These are phyloP conservation scores for Erythrocercus mccallii DNA, from an alignment of 2,113 vertebrate species.

Conservation along the genomic window DNA sequence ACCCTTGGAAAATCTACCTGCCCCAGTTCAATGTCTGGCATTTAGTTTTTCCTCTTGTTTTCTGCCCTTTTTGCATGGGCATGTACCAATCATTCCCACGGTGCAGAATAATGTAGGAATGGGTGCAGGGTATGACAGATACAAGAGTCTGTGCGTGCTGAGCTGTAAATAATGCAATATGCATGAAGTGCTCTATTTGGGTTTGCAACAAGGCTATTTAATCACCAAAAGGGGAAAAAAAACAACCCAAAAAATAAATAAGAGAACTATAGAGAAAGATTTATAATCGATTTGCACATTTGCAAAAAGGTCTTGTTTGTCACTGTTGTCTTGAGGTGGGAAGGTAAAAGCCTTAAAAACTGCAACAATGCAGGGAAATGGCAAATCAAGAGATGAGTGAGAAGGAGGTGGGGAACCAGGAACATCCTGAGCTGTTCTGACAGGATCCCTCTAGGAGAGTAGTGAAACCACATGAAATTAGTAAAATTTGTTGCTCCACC, in stretches of 20 bases:
- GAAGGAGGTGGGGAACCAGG: not conserved
- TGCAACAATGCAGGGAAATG: not conserved
- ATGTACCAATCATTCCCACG: not conserved
- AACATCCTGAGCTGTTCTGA: not conserved
- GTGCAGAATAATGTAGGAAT: not conserved
- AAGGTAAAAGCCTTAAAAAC: conserved; percentile 6
- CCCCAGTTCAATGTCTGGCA: not conserved
- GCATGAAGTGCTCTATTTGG: conserved; percentile 13
- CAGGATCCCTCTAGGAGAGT: not conserved
- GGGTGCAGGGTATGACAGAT: not conserved
- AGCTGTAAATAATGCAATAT: conserved; percentile 25
- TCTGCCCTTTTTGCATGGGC: not conserved
- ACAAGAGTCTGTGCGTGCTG: not conserved
- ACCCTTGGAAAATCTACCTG: not conserved
- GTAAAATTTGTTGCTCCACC: not conserved
- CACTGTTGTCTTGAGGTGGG: not conserved
- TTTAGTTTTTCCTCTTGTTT: not conserved
- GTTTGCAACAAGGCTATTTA: conserved; percentile 16
- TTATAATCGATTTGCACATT: not conserved
- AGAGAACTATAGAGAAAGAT: not conserved
- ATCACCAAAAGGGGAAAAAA: not conserved
- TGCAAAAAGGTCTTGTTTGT: not conserved
- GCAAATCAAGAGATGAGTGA: not conserved
- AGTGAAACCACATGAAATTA: not conserved
- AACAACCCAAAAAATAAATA: too few relatives aligned